A percentile compares a stretch with the other conserved stretches of the same genome.
These are phyloP conservation scores for Molorchus minor DNA, from an alignment of 2,888 invertebrate genomes.

Conservation along the genomic window DNA sequence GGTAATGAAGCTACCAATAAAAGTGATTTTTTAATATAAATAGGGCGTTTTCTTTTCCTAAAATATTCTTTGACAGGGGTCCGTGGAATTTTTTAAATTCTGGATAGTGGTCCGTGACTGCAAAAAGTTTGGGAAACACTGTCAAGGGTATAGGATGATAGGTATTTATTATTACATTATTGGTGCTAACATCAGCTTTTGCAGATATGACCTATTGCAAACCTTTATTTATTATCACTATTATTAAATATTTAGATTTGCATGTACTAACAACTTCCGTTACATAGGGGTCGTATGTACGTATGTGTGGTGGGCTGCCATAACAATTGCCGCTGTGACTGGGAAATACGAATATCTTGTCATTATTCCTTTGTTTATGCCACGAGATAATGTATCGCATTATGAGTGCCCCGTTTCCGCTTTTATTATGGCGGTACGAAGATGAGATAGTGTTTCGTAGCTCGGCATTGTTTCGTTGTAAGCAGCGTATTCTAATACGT, in stretches of 20 bases:
- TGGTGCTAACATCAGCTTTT: too few species aligned
- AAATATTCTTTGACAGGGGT: too few species aligned
- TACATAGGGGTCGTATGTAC: slow-evolving; percentile 35
- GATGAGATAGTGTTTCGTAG: slow-evolving; percentile 13
- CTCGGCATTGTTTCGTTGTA: not conserved
- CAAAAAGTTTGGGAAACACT: too few species aligned
- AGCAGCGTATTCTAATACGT: not conserved
- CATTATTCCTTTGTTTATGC: slow-evolving; percentile 25
- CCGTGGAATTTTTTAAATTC: too few species aligned
- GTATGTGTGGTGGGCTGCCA: slow-evolving; percentile 29
- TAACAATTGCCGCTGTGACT: slow-evolving; percentile 15
- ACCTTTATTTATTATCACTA: too few species aligned
- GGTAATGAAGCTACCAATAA: too few species aligned
- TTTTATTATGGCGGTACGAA: slow-evolving; percentile 22
- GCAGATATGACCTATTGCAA: too few species aligned
- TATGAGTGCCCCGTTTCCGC: slow-evolving; percentile 18
- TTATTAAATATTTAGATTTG: slow-evolving; percentile 35
- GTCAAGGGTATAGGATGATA: too few species aligned
- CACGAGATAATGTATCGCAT: slow-evolving; percentile 21
- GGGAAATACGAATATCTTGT: slow-evolving; percentile 17
- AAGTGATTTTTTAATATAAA: too few species aligned
- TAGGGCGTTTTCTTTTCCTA: too few species aligned
- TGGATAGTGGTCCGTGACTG: too few species aligned
- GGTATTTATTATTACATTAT: too few species aligned
- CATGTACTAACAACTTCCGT: slow-evolving; percentile 47